A percentile compares a stretch with the other conserved stretches of the same genome.
Conservation (phyloP, 2,888 invertebrate genomes). For the Apamea sordens region DNA sequence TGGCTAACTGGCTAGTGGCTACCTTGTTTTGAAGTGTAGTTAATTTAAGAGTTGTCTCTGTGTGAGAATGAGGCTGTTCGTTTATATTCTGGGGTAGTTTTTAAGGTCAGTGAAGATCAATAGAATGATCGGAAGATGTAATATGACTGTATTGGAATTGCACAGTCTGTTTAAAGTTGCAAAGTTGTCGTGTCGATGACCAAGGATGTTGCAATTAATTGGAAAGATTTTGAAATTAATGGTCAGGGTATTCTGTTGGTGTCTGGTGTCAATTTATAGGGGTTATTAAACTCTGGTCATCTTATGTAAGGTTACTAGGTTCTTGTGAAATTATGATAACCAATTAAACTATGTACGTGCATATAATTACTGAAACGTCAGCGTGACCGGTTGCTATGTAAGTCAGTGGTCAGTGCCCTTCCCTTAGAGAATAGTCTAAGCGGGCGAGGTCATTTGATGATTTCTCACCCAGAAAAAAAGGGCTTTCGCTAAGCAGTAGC, state of each 20-base stretch:
- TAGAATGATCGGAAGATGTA: background rate
- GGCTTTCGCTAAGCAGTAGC: background rate
- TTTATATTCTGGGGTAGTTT: background rate
- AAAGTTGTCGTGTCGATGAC: background rate
- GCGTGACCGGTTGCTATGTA: background rate
- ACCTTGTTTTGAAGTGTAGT: constrained; percentile 32
- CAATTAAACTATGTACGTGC: background rate
- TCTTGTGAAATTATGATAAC: background rate
- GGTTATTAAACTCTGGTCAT: background rate
- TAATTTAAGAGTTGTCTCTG: constrained; percentile 23
- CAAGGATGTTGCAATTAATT: constrained; percentile 6
- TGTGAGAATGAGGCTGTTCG: constrained; percentile 7
- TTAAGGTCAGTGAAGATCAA: background rate
- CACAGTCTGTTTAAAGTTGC: constrained; percentile 6
- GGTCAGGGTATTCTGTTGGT: background rate
- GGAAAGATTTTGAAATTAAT: constrained; percentile 4
- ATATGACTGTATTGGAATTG: background rate
- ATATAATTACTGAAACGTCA: background rate
- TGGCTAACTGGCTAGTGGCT: constrained; percentile 34
- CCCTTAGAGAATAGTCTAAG: background rate
- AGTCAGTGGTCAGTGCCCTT: too few species aligned
- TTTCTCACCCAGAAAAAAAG: too few species aligned
- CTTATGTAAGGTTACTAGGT: background rate
- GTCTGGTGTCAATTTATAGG: background rate
- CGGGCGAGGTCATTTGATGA: too few species aligned